These are phyloP conservation scores for Phrynocephalus forsythii DNA, from an alignment of 2,797 vertebrate genomes.

Conservation along the genomic window DNA sequence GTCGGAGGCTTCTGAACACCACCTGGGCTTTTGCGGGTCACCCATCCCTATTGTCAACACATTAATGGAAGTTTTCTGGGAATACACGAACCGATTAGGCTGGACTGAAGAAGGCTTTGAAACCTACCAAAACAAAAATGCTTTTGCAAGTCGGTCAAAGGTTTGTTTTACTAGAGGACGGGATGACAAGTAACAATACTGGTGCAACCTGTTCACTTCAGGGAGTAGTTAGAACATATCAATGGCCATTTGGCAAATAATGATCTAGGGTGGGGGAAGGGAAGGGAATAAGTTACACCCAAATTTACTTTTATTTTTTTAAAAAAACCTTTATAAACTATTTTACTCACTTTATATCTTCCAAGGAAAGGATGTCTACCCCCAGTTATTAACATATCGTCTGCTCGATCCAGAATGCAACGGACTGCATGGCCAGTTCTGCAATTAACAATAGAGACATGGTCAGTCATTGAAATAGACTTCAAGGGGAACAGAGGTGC, in stretches of 20 bases:
- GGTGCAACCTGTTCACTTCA: neutral
- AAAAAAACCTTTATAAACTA: neutral
- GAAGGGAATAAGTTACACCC: no score
- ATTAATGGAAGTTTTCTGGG: neutral
- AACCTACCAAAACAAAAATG: neutral
- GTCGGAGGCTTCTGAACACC: no score
- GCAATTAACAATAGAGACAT: neutral
- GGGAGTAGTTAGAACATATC: neutral
- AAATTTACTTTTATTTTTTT: no score
- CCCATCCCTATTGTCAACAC: no score
- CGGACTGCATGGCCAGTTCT: slow-evolving; percentile 65
- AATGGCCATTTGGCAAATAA: neutral
- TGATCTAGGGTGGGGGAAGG: no score
- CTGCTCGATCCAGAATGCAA: slow-evolving; percentile 71
- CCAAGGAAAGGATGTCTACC: slow-evolving; percentile 72
- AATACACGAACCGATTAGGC: neutral
- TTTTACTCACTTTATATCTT: slow-evolving; percentile 69
- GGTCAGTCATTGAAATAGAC: neutral
- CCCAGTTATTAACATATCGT: slow-evolving; percentile 75
- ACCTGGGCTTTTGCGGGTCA: no score
- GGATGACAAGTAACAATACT: neutral
- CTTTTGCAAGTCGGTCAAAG: neutral
- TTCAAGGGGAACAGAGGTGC: neutral
- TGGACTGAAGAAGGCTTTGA: neutral
- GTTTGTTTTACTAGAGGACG: neutral